Percentiles rank a stretch among this genome's conserved stretches.
phyloP scores from a whole-genome alignment of 2,797 vertebrate genomes.

The Muscicapa comitata region DNA sequence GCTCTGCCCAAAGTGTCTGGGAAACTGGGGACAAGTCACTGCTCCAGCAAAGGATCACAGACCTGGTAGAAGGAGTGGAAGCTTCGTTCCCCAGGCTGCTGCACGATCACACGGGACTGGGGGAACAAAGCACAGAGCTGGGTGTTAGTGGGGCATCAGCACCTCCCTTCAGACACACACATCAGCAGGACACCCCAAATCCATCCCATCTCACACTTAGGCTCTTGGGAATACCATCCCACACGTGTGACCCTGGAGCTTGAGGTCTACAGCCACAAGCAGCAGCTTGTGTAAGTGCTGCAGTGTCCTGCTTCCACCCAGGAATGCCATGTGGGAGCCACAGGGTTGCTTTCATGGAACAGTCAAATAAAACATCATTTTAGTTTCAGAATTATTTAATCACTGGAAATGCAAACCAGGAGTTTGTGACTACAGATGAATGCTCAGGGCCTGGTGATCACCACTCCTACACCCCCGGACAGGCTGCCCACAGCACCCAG shows the following conservation, averaged over 20 bases:
- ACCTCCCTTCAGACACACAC: neutral
- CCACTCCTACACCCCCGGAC: neutral
- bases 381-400: neutral
- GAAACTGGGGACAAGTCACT: neutral
- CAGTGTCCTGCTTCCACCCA: neutral
- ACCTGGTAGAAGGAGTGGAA: constrained; percentile 99
- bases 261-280: neutral
- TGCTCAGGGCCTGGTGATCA: neutral
- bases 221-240: neutral
- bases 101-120: constrained; percentile 95
- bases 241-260: rapidly evolving
- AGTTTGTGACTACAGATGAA: neutral
- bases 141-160: neutral
- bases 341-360: neutral
- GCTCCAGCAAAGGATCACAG: neutral
- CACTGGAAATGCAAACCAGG: neutral
- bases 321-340: neutral
- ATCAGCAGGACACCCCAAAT: neutral
- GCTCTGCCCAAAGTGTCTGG: neutral
- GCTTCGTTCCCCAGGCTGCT: constrained; percentile 92
- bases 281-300: neutral
- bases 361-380: neutral
- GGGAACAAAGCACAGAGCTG: neutral
- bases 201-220: neutral
- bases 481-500: neutral